phyloP scores from a whole-genome alignment of 2,888 invertebrate genomes.

The Catocala sponsa region DNA sequence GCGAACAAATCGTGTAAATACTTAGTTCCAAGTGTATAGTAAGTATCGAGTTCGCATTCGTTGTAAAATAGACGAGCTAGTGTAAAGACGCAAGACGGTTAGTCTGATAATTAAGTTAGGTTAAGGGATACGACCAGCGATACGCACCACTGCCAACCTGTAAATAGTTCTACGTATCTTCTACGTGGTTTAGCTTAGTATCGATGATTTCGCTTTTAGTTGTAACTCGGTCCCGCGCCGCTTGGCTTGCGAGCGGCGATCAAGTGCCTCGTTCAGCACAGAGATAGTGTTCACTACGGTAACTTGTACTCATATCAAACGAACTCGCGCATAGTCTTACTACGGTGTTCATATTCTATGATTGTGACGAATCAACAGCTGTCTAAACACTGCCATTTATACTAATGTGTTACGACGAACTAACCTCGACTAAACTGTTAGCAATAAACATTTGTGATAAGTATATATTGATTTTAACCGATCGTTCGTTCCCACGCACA shows the following conservation, averaged over 20 bases:
- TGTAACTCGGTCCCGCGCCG: slow-evolving; percentile 31
- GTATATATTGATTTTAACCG: slow-evolving; percentile 58
- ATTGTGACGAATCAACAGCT: slow-evolving; percentile 72
- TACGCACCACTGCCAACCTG: slow-evolving; percentile 82
- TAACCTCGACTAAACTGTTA: slow-evolving; percentile 70
- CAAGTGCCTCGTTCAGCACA: slow-evolving; percentile 67
- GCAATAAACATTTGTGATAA: slow-evolving; percentile 85
- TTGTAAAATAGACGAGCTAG: slow-evolving; percentile 64
- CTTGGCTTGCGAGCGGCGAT: background rate
- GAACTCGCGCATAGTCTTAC: slow-evolving; percentile 67
- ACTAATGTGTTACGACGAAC: slow-evolving; percentile 33
- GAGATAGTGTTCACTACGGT: slow-evolving; percentile 70
- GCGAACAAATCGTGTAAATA: slow-evolving; percentile 77
- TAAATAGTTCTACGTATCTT: slow-evolving; percentile 72
- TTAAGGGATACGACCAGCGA: slow-evolving; percentile 77
- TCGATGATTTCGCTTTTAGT: slow-evolving; percentile 63
- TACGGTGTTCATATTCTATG: slow-evolving; percentile 67
- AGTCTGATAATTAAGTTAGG: slow-evolving; percentile 74
- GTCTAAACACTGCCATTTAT: slow-evolving; percentile 59
- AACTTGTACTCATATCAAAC: slow-evolving; percentile 75
- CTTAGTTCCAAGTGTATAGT: slow-evolving; percentile 71
- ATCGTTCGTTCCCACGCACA: slow-evolving; percentile 71
- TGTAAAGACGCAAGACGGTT: slow-evolving; percentile 53
- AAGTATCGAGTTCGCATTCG: slow-evolving; percentile 42
- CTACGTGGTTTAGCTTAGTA: slow-evolving; percentile 55